Percentiles rank a stretch among this genome's conserved stretches.
Conservation (phyloP, 2,797 vertebrate species). For the Gouania willdenowi region DNA sequence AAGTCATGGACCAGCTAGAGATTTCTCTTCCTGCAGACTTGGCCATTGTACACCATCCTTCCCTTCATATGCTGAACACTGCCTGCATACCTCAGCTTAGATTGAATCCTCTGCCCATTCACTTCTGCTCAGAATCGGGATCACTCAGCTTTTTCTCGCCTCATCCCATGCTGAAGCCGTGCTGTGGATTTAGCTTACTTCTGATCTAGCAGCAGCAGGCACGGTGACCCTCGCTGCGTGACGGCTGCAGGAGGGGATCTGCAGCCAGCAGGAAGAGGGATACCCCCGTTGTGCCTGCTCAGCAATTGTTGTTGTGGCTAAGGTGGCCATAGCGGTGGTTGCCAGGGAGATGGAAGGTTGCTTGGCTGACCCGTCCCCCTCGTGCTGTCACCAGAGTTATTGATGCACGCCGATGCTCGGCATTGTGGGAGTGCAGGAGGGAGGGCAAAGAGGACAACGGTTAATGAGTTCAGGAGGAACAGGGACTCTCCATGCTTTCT, state of each 20-base stretch:
- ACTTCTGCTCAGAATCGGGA: constrained; percentile 55
- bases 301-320: constrained; percentile 70
- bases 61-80: constrained; percentile 34
- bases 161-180: constrained; percentile 52
- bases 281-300: constrained; percentile 41
- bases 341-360: constrained; percentile 71
- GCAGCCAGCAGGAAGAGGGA: constrained; percentile 45
- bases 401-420: constrained; percentile 69
- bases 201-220: constrained; percentile 59
- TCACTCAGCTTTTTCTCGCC: constrained; percentile 54
- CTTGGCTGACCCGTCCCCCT: constrained; percentile 73
- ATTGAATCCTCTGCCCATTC: constrained; percentile 48
- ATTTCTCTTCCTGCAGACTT: constrained; percentile 12
- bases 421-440: constrained; percentile 69
- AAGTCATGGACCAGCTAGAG: constrained; percentile 7
- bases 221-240: constrained; percentile 50
- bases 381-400: constrained; percentile 70
- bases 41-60: too few species aligned
- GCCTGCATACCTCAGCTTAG: constrained; percentile 31
- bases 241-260: constrained; percentile 45
- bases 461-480: constrained; percentile 75
- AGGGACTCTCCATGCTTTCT: constrained; percentile 55
- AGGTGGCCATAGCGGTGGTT: constrained; percentile 66
- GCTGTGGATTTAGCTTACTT: constrained; percentile 62
- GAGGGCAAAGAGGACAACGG: constrained; percentile 64